These are phyloP conservation scores for Drosophila kuntzei DNA, from an alignment of 2,888 invertebrate species.

Conservation along the genomic window DNA sequence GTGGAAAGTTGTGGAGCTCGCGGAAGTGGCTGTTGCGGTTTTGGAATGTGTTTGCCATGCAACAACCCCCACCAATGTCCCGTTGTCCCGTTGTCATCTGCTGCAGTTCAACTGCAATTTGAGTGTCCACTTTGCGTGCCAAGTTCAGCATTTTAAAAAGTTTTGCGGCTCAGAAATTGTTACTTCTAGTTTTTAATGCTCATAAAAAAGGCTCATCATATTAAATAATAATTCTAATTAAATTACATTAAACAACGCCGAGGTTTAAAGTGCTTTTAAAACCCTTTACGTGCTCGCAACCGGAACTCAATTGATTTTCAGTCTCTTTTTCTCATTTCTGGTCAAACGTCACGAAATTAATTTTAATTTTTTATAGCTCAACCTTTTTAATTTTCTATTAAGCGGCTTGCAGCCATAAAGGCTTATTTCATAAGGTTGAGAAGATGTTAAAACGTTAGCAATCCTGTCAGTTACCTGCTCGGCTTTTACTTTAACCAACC, in stretches of 20 bases:
- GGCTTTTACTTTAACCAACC: slow-evolving; percentile 7
- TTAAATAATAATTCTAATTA: slow-evolving; percentile 11
- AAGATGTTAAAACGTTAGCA: slow-evolving; percentile 12
- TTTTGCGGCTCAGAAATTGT: slow-evolving; percentile 6
- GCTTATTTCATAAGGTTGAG: slow-evolving; percentile 28
- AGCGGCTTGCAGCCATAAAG: slow-evolving; percentile 51
- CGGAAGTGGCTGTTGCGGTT: slow-evolving; percentile 73
- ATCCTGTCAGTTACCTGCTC: slow-evolving; percentile 27
- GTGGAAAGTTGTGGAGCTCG: slow-evolving; percentile 49
- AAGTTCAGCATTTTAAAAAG: slow-evolving; percentile 50
- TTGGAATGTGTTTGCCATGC: slow-evolving; percentile 63
- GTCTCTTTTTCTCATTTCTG: slow-evolving; percentile 15
- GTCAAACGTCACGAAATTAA: slow-evolving; percentile 68
- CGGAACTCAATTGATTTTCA: slow-evolving; percentile 13
- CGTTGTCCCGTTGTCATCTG: neutral
- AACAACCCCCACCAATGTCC: neutral
- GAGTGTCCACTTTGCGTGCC: slow-evolving; percentile 43
- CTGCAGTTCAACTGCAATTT: slow-evolving; percentile 60
- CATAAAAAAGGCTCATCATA: neutral
- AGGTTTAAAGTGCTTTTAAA: slow-evolving; percentile 2
- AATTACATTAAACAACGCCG: slow-evolving; percentile 25
- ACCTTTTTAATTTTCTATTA: slow-evolving; percentile 80
- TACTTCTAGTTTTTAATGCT: neutral
- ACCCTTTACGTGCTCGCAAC: slow-evolving; percentile 1
- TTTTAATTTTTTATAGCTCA: slow-evolving; percentile 74